A percentile compares a stretch with the other conserved stretches of the same genome.
These are phyloP conservation scores for Electrona antarctica DNA, from an alignment of 2,113 vertebrate genomes.

Conservation along the genomic window DNA sequence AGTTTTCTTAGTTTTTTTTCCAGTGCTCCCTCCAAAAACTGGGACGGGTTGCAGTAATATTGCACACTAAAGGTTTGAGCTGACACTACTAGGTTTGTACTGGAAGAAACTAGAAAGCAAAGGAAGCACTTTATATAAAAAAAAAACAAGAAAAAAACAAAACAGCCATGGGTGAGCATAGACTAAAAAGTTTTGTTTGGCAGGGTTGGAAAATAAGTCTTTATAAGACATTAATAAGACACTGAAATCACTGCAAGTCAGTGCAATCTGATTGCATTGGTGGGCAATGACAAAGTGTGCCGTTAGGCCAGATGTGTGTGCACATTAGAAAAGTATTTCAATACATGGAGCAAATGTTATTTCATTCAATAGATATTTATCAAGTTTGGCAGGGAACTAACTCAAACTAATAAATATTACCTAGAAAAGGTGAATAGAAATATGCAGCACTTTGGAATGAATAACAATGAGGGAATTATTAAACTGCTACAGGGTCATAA, in stretches of 20 bases:
- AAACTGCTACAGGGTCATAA: not conserved
- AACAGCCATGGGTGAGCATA: constrained; percentile 17
- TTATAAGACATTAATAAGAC: constrained; percentile 19
- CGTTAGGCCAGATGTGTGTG: not conserved
- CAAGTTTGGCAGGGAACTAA: constrained; percentile 30
- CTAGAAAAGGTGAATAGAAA: not conserved
- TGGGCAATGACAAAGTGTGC: constrained; percentile 21
- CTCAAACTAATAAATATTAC: constrained; percentile 36
- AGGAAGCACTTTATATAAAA: constrained; percentile 62
- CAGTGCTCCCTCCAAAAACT: constrained; percentile 6
- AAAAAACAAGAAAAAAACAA: not conserved
- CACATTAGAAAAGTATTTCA: constrained; percentile 21
- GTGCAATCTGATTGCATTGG: constrained; percentile 56
- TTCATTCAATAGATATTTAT: constrained; percentile 41
- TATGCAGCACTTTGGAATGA: constrained; percentile 47
- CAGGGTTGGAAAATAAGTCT: constrained; percentile 12
- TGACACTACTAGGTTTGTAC: constrained; percentile 8
- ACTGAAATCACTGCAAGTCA: constrained; percentile 49
- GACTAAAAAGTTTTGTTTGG: constrained; percentile 17
- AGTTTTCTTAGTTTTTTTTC: not conserved
- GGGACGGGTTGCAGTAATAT: not conserved
- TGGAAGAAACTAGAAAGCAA: constrained; percentile 14
- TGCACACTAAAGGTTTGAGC: constrained; percentile 1
- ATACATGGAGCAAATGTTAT: constrained; percentile 46
- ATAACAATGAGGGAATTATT: constrained; percentile 4